Evolutionary conservation across 2,888 invertebrate species (phyloP).

Genomic region (Malacosoma neustria): DNA sequence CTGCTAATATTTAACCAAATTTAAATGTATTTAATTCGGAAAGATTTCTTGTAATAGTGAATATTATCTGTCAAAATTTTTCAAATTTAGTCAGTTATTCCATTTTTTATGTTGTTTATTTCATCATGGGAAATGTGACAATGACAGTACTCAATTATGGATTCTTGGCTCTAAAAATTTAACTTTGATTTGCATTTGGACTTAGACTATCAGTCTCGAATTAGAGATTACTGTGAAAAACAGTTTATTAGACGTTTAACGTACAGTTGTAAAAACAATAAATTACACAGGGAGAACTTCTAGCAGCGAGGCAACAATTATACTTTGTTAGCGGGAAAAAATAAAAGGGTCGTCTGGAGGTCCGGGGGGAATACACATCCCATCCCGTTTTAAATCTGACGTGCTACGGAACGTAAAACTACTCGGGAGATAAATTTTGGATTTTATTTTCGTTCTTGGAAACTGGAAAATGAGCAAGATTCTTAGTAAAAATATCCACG

Average conservation of each 20-base stretch:
- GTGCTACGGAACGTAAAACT: conserved; percentile 30
- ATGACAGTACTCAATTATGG: too few relatives aligned
- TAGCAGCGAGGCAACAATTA: conserved; percentile 48
- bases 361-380: conserved; percentile 57
- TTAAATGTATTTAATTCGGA: too few relatives aligned
- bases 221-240: not conserved
- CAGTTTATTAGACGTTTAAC: not conserved
- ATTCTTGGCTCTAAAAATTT: too few relatives aligned
- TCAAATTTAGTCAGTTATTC: too few relatives aligned
- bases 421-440: conserved; percentile 15
- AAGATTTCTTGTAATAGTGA: too few relatives aligned
- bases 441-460: not conserved
- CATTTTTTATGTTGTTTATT: too few relatives aligned
- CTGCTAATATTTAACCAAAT: too few relatives aligned
- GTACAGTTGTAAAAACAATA: conserved; percentile 2
- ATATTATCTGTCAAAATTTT: too few relatives aligned
- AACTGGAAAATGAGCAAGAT: not conserved
- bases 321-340: conserved; percentile 59
- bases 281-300: conserved; percentile 33
- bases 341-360: conserved; percentile 56
- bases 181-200: too few relatives aligned
- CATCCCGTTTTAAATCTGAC: conserved; percentile 42
- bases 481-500: too few relatives aligned
- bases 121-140: too few relatives aligned
- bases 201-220: too few relatives aligned